Base-by-base conservation (phyloP, 2,797 vertebrate species). In the Rhabdophis nuchalis region DNA sequence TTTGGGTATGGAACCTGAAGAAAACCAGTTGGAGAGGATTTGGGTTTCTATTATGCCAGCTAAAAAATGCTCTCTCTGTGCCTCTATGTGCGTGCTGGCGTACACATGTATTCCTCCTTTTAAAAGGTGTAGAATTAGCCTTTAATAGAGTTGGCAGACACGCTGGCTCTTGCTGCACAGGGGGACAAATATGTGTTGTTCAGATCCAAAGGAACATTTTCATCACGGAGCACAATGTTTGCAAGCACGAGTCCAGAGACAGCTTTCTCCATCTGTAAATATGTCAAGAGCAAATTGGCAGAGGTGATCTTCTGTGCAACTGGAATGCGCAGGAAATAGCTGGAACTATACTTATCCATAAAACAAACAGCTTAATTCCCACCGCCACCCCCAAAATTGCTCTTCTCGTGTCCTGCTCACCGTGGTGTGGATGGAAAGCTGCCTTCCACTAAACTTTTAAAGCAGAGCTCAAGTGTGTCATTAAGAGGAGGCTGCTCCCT, bases 281-380 rank as follows among this genome's bases (percentile, higher is more conserved):
- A 96, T 94, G 95, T 95, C 93, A 91, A 96, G 94, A 96, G 93
- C n/a, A 1, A 96, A 93, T 52, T 94, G 94, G 95, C 95, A 93
- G 86, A 93, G 85, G 91, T 4, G 0, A 41, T n/a, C 89, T 89
- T 68, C 94, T 94, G 87, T 20, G 0, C 95, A 60, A 92, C 95
- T 94, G 96, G 96, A 96, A 96, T 96, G 96, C 0, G 1, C 96
- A 97, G 96, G 96, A 97, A 97, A 96, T 96, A 96, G 96, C 95
- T 93, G 93, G 0, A 92, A 94, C 91, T 94, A 32, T 85, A 92
- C 92, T 95, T 95, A 93, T 36, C 92, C 96, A 72, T 91, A 93
- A 95, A 95, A 86, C 89, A 95, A 95, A 95, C n/a, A 90, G 60
- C 92, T 87, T 50, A 5, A 92, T 87, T 93, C 92, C 88, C 14